Conservation (phyloP, 2,888 invertebrate species). For the Altica lythri region DNA sequence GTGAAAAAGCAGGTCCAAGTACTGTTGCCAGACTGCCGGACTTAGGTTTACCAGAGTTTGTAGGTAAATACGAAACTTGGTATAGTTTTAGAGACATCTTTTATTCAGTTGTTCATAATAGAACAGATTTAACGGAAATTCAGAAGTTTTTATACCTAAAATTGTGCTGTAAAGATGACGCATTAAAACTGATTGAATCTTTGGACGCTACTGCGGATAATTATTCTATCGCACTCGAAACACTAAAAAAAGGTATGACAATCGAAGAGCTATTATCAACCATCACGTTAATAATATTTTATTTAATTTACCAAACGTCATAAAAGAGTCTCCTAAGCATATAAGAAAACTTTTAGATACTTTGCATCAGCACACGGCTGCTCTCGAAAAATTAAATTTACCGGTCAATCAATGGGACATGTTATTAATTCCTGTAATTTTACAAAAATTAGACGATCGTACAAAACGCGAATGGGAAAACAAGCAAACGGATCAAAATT, state of each 20-base stretch:
- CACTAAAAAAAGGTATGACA: slow-evolving; percentile 21
- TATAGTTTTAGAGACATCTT: neutral
- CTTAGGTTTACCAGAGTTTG: neutral
- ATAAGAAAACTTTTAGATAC: slow-evolving; percentile 27
- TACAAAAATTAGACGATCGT: slow-evolving; percentile 25
- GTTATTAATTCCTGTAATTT: slow-evolving; percentile 26
- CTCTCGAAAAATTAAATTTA: slow-evolving; percentile 25
- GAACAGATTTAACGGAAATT: slow-evolving; percentile 4
- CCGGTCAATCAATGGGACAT: slow-evolving; percentile 30
- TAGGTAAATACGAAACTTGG: neutral
- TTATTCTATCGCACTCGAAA: slow-evolving; percentile 16
- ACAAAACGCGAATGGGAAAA: slow-evolving; percentile 28
- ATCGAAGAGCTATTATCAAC: slow-evolving; percentile 21
- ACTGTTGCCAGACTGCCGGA: neutral
- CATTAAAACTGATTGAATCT: neutral
- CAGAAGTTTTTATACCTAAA: neutral
- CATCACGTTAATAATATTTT: slow-evolving; percentile 21
- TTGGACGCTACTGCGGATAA: slow-evolving; percentile 9
- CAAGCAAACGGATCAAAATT: slow-evolving; percentile 14
- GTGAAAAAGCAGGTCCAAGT: neutral
- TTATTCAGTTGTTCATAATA: neutral
- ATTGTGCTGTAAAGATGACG: neutral
- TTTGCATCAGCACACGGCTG: slow-evolving; percentile 19
- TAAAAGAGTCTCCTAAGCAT: slow-evolving; percentile 2
- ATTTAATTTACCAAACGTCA: slow-evolving; percentile 22